Evolutionary conservation across 2,797 vertebrate genomes (phyloP), one percentile per base, ranked within the genome.

Genomic region (Dicrostonyx torquatus): DNA sequence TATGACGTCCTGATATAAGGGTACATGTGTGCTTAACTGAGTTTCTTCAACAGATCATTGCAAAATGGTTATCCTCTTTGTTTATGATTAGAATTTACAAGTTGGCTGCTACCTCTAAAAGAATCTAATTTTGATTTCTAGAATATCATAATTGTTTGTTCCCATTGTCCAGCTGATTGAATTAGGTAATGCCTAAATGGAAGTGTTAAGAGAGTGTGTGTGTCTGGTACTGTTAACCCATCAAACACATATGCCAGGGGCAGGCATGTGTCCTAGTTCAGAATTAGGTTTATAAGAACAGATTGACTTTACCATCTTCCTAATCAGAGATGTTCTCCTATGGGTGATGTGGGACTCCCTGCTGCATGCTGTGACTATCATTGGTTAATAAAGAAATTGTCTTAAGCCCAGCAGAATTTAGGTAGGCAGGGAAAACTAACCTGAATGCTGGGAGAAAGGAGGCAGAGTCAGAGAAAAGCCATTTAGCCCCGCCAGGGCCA

Each of bases 41-140:
- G 34, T 83, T 77, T 89, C 34, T 14, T 75, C 73, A 26, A 60
- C 12, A 86, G 62, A 66, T 66, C 22, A 53, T n/a, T 75, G 0
- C 86, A 73, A 53, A 26, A 87, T 24, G 40, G 60, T 80, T 75
- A 75, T n/a, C 17, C 18, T 5, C 6, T 11, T 48, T 87, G 6
- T 20, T 55, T 68, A 13, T 82, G 20, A 5, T 13, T 17, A 55
- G 14, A 4, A 64, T 48, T 22, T 9, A 55, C 15, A 89, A 15
- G 6, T 24, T 76, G 60, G 7, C 64, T 76, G 3, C 90, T 66
- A 85, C 2, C 40, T 37, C 64, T 77, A 79, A 84, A 77, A 88
- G 60, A 83, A 73, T 77, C 15, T 12, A 85, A 87, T 87, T 93
- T 34, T 37, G 82, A 87, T 48, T 68, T 4, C 55, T 45, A 45